Conservation (phyloP, 2,888 invertebrate genomes). For the Ophioninae sp. region DNA sequence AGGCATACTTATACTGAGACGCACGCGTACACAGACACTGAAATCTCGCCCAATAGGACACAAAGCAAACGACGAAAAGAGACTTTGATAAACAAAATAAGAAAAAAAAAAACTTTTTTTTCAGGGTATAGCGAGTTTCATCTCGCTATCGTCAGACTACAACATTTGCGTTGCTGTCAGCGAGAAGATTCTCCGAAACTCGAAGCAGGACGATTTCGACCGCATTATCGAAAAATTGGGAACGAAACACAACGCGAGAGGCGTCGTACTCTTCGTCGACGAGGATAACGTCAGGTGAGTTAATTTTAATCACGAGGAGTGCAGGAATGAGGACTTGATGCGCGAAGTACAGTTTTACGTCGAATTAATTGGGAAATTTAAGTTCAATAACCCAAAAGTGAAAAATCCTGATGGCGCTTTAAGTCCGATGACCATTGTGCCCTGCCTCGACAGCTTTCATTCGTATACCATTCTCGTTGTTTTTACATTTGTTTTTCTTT, state of each 20-base stretch:
- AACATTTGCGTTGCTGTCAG: conserved; percentile 83
- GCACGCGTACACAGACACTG: neutral
- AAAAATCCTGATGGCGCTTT: too few species aligned
- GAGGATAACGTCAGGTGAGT: conserved; percentile 86
- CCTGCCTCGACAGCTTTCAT: neutral
- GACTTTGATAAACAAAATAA: conserved; percentile 6
- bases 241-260: conserved; percentile 84
- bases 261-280: conserved; percentile 88
- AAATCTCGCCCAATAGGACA: neutral
- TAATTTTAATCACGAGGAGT: neutral
- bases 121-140: conserved; percentile 85
- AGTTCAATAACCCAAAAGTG: too few species aligned
- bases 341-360: too few species aligned
- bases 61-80: neutral
- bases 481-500: conserved; percentile 19
- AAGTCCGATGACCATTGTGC: too few species aligned
- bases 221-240: conserved; percentile 84
- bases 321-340: too few species aligned
- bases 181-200: conserved; percentile 84
- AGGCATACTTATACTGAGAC: neutral
- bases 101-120: conserved; percentile 19
- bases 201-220: conserved; percentile 83
- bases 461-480: too few species aligned
- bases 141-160: conserved; percentile 80
- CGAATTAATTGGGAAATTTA: too few species aligned